Conservation (phyloP, 2,113 vertebrate species). For the Sinocyclocheilus anshuiensis region DNA sequence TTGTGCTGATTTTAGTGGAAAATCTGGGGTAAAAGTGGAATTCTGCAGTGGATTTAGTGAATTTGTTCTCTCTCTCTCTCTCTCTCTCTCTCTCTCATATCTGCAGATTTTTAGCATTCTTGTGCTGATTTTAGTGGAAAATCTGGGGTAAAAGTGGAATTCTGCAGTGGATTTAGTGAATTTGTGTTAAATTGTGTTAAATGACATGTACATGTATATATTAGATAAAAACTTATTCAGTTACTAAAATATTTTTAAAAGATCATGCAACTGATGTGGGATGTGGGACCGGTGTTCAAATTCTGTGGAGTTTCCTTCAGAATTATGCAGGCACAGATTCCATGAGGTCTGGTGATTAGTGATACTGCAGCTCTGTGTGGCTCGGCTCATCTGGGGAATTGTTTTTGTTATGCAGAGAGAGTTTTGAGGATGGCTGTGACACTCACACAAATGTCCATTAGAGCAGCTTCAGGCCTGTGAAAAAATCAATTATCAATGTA, state of each 20-base stretch:
- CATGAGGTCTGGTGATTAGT: conserved; percentile 8
- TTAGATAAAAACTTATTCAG: background rate
- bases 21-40: background rate
- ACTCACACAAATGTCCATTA: conserved; percentile 72
- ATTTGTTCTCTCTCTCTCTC: no score
- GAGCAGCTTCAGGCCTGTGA: conserved; percentile 56
- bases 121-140: conserved; percentile 4
- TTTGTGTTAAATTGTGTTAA: background rate
- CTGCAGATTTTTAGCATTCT: background rate
- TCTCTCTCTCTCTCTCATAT: no score
- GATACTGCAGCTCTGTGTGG: background rate
- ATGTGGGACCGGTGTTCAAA: background rate
- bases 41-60: background rate
- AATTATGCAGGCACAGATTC: background rate
- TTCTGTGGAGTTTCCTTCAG: background rate
- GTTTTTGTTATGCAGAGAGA: conserved; percentile 65
- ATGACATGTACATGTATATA: background rate
- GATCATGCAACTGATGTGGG: background rate
- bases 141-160: background rate
- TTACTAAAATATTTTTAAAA: background rate
- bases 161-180: background rate
- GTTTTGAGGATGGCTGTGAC: conserved; percentile 50
- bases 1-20: conserved; percentile 2
- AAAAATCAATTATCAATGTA: background rate
- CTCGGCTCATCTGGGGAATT: conserved; percentile 45